Conservation (phyloP, 2,113 vertebrate species). For the Arizona elegans region DNA sequence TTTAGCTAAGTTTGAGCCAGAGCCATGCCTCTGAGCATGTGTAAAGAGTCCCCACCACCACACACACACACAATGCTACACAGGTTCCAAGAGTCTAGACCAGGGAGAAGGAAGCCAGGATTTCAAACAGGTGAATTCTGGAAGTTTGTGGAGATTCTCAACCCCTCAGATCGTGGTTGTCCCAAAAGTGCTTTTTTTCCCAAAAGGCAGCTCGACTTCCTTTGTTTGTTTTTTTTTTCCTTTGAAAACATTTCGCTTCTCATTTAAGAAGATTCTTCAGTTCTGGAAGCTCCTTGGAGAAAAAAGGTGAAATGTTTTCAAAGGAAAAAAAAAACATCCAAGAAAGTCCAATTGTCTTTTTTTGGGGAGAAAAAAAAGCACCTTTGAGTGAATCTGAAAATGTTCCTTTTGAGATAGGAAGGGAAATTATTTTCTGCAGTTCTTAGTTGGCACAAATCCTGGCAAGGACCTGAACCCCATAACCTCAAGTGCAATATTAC, state of each 20-base stretch:
- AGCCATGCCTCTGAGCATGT: not conserved
- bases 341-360: not conserved
- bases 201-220: not conserved
- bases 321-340: too few species aligned
- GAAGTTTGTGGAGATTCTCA: not conserved
- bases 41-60: not conserved
- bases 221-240: too few species aligned
- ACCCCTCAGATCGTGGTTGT: not conserved
- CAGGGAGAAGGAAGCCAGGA: not conserved
- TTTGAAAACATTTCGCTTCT: not conserved
- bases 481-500: not conserved
- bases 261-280: not conserved
- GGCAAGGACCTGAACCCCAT: not conserved
- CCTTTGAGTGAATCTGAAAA: not conserved
- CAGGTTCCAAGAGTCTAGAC: not conserved
- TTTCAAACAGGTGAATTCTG: not conserved
- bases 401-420: not conserved
- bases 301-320: not conserved
- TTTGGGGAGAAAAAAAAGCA: not conserved
- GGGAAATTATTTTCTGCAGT: not conserved
- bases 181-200: too few species aligned
- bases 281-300: not conserved
- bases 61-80: too few species aligned
- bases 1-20: not conserved
- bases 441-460: not conserved